Base-by-base conservation (phyloP, 1,140 invertebrate species). In the Pseudomyrmex cubaensis region DNA sequence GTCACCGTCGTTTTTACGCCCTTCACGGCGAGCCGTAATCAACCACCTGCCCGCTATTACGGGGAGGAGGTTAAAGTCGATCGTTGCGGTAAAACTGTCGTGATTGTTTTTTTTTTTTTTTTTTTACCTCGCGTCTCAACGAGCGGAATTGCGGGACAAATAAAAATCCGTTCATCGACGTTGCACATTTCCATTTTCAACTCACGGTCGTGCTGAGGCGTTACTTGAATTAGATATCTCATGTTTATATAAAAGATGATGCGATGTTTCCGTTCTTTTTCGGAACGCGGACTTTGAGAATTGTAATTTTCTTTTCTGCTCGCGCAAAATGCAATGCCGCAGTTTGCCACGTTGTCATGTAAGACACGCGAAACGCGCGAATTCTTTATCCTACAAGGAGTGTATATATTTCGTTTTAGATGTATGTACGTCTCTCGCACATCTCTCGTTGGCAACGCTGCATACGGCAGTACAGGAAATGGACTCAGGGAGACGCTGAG, bases 401-500 rank as follows among this genome's bases (percentile, higher is more conserved):
- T 72, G 75, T 72, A 73, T 50, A 69, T 84, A 82, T 82, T 86
- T 84, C 85, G 76, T 89, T 85, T 89, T 89, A 87, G 89, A 35
- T 35, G 35, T 35, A 35, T 77, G 91, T 88, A 91, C 86, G 85
- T 89, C 77, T 85, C 86, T 85, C 86, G 89, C 90, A 87, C 35
- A 35, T 35, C 35, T 88, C 84, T 62, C 88, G 90, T 92, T 91
- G 91, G 90, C 90, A 91, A 90, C 86, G 82, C 90, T 91, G 89
- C 85, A 91, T 85, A 89, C 90, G 85, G 90, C 85, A 88, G 89
- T 87, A 92, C 89, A 91, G 91, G 91, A 92, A 92, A 92, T 92
- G 90, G 91, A 90, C 86, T 92, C 90, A 91, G 88, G 89, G 76
- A 91, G 78, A 84, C 88, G 89, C 87, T 92, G 90, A 91, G 90